These are phyloP conservation scores for Alauda arvensis DNA, from an alignment of 2,797 vertebrate species.

Conservation along the genomic window DNA sequence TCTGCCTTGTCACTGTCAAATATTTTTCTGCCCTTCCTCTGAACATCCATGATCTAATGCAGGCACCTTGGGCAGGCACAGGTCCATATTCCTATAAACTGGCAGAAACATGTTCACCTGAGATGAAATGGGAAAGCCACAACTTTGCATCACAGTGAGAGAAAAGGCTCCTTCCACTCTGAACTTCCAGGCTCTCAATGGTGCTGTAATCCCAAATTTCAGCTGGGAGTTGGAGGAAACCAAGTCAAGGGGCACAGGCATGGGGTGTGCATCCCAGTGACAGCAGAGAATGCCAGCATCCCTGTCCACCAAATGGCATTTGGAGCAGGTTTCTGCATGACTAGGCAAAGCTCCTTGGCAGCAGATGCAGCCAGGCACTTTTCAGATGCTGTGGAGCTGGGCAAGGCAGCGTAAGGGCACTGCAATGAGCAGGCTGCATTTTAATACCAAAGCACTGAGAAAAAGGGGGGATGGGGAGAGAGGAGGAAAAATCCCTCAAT, in stretches of 20 bases:
- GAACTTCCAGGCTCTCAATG: background rate
- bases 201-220: background rate
- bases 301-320: background rate
- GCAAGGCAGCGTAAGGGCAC: background rate
- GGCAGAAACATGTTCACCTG: background rate
- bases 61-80: background rate
- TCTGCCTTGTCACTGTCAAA: background rate
- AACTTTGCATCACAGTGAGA: background rate
- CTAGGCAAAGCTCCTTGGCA: slow-evolving; percentile 43
- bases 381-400: background rate
- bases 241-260: background rate
- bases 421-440: background rate
- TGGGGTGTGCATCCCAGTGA: background rate
- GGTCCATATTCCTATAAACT: background rate
- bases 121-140: background rate
- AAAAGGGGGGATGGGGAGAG: background rate
- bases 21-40: background rate
- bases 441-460: background rate
- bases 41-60: background rate
- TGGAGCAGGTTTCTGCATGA: slow-evolving; percentile 31
- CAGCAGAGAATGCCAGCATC: background rate
- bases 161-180: background rate
- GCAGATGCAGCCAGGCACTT: slow-evolving; percentile 4
- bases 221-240: background rate
- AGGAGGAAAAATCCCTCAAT: background rate